Percentiles rank a stretch among this genome's conserved stretches.
These are phyloP conservation scores for Latrodectus elegans DNA, from an alignment of 2,888 invertebrate species.

Conservation along the genomic window DNA sequence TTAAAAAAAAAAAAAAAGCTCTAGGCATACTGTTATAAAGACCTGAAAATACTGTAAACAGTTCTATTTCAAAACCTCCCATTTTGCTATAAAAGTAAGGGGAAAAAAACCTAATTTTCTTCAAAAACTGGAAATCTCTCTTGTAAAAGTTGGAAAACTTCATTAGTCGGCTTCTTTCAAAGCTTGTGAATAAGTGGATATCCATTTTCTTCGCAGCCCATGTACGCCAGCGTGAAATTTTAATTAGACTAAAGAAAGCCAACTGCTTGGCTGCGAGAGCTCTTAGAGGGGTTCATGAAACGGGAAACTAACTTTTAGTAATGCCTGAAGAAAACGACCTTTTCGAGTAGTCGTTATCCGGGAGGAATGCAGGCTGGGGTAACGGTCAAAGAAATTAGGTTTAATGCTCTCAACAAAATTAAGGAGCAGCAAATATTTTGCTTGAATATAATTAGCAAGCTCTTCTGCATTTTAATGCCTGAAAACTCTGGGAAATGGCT, in stretches of 20 bases:
- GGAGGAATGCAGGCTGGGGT: constrained; percentile 49
- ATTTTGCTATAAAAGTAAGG: too few relatives aligned
- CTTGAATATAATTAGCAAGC: constrained; percentile 65
- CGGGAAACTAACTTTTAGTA: constrained; percentile 24
- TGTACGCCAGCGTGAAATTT: constrained; percentile 66
- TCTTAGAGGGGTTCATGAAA: constrained; percentile 38
- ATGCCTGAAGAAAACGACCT: constrained; percentile 45
- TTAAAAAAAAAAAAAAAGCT: too few relatives aligned
- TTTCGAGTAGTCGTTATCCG: constrained; percentile 47
- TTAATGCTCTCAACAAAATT: constrained; percentile 57
- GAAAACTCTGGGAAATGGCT: constrained; percentile 35
- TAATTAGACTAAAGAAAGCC: constrained; percentile 62
- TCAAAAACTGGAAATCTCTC: too few relatives aligned
- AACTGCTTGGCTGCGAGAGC: neutral
- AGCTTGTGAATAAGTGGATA: constrained; percentile 27
- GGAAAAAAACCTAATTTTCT: too few relatives aligned
- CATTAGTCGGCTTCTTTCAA: constrained; percentile 48
- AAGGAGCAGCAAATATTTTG: constrained; percentile 67
- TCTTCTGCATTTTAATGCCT: constrained; percentile 23
- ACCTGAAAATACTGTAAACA: too few relatives aligned
- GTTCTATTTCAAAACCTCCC: too few relatives aligned
- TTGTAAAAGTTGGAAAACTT: neutral
- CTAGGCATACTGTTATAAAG: too few relatives aligned
- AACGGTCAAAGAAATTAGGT: constrained; percentile 65
- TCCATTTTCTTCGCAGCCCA: constrained; percentile 68